Conservation (phyloP, 2,113 vertebrate genomes). For the Leucopsar rothschildi region DNA sequence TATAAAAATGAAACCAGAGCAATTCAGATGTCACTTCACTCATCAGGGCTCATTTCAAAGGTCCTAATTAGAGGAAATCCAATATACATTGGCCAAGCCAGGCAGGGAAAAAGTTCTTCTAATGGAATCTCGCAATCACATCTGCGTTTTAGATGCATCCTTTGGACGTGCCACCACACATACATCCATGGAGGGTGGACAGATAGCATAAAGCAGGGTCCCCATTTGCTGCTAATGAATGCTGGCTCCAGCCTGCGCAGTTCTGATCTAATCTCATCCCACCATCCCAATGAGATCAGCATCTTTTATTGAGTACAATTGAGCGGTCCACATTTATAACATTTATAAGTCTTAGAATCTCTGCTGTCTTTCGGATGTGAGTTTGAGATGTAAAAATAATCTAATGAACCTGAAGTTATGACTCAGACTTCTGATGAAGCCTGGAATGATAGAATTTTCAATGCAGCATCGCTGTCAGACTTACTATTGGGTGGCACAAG, state of each 20-base stretch:
- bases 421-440: neutral
- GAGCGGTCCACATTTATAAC: neutral
- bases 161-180: neutral
- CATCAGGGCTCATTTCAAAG: neutral
- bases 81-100: neutral
- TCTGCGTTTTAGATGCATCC: neutral
- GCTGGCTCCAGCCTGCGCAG: neutral
- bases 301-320: neutral
- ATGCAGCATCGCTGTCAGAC: neutral
- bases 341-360: neutral
- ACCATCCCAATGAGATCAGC: neutral
- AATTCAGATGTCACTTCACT: neutral
- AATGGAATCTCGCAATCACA: neutral
- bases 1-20: slow-evolving; percentile 15
- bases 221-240: neutral
- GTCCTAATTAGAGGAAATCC: slow-evolving; percentile 2
- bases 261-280: neutral
- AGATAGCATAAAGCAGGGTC: neutral
- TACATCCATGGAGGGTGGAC: neutral
- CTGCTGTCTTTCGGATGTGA: neutral
- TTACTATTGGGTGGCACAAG: neutral
- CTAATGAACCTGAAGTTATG: neutral
- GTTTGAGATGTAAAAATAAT: neutral
- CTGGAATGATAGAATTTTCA: neutral
- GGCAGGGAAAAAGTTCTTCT: neutral